Percentiles rank a stretch among this genome's conserved stretches.
These are phyloP conservation scores for Agraylea sexmaculata DNA, from an alignment of 1,140 invertebrate species.

Conservation along the genomic window DNA sequence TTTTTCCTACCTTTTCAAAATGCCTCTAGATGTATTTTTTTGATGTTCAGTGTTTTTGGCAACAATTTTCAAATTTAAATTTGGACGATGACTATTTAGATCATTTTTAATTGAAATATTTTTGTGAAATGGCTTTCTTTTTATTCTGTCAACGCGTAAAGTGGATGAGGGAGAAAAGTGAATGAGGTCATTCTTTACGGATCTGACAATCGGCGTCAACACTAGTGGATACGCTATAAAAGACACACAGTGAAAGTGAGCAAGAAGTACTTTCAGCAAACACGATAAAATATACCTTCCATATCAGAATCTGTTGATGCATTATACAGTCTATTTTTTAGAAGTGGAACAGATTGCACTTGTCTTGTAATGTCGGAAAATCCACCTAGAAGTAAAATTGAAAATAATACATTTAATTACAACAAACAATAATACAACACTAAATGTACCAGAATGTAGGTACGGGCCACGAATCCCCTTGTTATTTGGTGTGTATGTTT, in stretches of 20 bases:
- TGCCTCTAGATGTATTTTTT: slow-evolving; percentile 13
- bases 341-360: slow-evolving; percentile 16
- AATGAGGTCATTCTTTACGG: slow-evolving; percentile 14
- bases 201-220: slow-evolving; percentile 16
- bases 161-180: slow-evolving; percentile 17
- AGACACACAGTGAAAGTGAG: not conserved
- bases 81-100: slow-evolving; percentile 28
- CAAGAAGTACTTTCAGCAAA: not conserved
- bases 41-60: slow-evolving; percentile 31
- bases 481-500: not conserved
- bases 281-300: slow-evolving; percentile 9
- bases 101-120: slow-evolving; percentile 19
- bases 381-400: slow-evolving; percentile 1
- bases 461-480: not conserved
- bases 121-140: slow-evolving; percentile 6
- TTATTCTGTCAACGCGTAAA: slow-evolving; percentile 6
- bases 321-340: slow-evolving; percentile 10
- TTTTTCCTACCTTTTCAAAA: slow-evolving; percentile 14
- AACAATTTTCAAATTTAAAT: slow-evolving; percentile 34
- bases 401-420: not conserved
- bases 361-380: slow-evolving; percentile 20
- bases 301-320: slow-evolving; percentile 16
- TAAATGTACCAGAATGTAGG: not conserved
- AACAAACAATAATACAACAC: not conserved
- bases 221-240: slow-evolving; percentile 5